Evolutionary conservation across 2,888 invertebrate species (phyloP).

Genomic region (Drosophila parthenogenetica): DNA sequence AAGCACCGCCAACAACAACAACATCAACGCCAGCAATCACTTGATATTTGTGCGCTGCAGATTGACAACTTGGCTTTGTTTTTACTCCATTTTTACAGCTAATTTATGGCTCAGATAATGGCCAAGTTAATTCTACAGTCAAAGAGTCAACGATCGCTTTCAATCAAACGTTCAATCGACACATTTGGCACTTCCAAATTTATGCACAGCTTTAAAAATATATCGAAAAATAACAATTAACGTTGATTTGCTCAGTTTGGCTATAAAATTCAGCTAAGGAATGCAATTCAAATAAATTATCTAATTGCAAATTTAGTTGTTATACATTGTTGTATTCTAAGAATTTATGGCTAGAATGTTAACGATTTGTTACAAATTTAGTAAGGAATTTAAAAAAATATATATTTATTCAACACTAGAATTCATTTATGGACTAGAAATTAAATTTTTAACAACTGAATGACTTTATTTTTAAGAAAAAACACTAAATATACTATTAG

Average conservation of each 20-base stretch:
- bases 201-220: conserved; percentile 18
- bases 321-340: background rate
- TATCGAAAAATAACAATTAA: conserved; percentile 26
- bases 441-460: too few relatives aligned
- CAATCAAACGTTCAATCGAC: conserved; percentile 1
- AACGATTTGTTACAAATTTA: background rate
- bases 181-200: conserved; percentile 10
- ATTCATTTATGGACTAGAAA: too few relatives aligned
- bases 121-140: conserved; percentile 4
- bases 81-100: conserved; percentile 30
- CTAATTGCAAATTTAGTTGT: conserved; percentile 35
- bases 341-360: conserved; percentile 21
- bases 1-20: conserved; percentile 8
- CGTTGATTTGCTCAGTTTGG: conserved; percentile 31
- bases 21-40: conserved; percentile 2
- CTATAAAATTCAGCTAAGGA: conserved; percentile 1
- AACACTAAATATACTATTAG: too few relatives aligned
- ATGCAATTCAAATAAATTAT: conserved; percentile 19
- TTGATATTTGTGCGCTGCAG: conserved; percentile 10
- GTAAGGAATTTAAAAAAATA: too few relatives aligned
- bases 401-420: too few relatives aligned
- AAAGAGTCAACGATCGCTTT: conserved; percentile 50
- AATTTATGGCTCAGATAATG: conserved; percentile 56
- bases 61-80: conserved; percentile 6
- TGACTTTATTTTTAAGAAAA: too few relatives aligned